Conservation (phyloP, 2,888 invertebrate genomes). For the Melangyna quadrimaculata region DNA sequence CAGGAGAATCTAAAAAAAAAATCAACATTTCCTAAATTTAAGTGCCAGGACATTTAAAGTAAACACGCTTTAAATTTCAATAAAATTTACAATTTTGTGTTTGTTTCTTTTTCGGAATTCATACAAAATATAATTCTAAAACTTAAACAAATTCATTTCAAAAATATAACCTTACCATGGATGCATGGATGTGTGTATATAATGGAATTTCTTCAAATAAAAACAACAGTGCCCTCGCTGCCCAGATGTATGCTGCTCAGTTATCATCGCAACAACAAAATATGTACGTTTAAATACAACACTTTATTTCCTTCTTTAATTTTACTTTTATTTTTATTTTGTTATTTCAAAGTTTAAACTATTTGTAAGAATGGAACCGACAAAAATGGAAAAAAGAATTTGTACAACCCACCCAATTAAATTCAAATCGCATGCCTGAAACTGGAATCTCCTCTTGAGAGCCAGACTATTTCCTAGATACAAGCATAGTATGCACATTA, state of each 20-base stretch:
- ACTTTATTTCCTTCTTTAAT: slow-evolving; percentile 40
- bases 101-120: slow-evolving; percentile 52
- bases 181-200: slow-evolving; percentile 56
- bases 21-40: slow-evolving; percentile 60
- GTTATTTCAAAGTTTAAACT: slow-evolving; percentile 58
- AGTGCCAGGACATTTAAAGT: slow-evolving; percentile 71
- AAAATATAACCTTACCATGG: slow-evolving; percentile 34
- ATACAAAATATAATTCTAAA: slow-evolving; percentile 40
- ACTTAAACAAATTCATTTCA: slow-evolving; percentile 55
- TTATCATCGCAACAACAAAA: slow-evolving; percentile 95
- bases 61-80: slow-evolving; percentile 36
- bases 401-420: slow-evolving; percentile 79
- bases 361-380: slow-evolving; percentile 36
- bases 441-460: neutral
- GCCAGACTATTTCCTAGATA: slow-evolving; percentile 32
- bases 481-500: slow-evolving; percentile 41
- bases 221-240: slow-evolving; percentile 93
- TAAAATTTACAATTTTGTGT: slow-evolving; percentile 21
- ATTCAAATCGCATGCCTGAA: slow-evolving; percentile 8
- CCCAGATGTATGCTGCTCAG: slow-evolving; percentile 97
- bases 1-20: neutral
- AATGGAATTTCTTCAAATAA: slow-evolving; percentile 56
- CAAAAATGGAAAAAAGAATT: slow-evolving; percentile 52
- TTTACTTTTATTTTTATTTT: slow-evolving; percentile 66
- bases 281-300: slow-evolving; percentile 87